These are phyloP conservation scores for Maniola jurtina DNA, from an alignment of 1,140 invertebrate species.

Conservation along the genomic window DNA sequence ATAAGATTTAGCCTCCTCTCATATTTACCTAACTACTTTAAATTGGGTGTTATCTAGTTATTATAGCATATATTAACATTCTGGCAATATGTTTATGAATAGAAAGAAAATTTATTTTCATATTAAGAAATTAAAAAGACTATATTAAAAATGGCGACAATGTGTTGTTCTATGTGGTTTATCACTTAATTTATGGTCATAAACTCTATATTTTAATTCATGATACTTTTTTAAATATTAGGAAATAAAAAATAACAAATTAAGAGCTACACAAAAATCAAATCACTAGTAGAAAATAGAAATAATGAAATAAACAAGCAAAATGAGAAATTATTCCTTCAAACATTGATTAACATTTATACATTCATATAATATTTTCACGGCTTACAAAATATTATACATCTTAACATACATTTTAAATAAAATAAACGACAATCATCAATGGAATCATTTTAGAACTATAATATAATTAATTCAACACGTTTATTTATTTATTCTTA, in stretches of 20 bases:
- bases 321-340: conserved; percentile 4
- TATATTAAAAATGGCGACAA: conserved; percentile 22
- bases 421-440: conserved; percentile 10
- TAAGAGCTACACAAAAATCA: conserved; percentile 5
- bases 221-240: background rate
- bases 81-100: conserved; percentile 22
- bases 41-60: conserved; percentile 26
- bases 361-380: conserved; percentile 9
- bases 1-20: conserved; percentile 32
- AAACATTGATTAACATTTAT: conserved; percentile 23
- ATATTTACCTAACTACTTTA: conserved; percentile 36
- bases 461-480: conserved; percentile 15
- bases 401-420: conserved; percentile 16
- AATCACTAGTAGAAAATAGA: background rate
- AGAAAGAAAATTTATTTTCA: conserved; percentile 4
- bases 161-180: background rate
- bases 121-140: conserved; percentile 10
- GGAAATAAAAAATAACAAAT: conserved; percentile 5
- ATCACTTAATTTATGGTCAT: background rate
- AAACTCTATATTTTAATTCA: background rate
- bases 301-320: conserved; percentile 8
- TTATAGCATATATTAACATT: conserved; percentile 27
- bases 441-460: conserved; percentile 12
- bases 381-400: conserved; percentile 18
- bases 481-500: conserved; percentile 2